Evolutionary conservation across 2,113 vertebrate species (phyloP), one percentile per base, ranked within the genome.

Genomic region (Leptobrachium ailaonicum): DNA sequence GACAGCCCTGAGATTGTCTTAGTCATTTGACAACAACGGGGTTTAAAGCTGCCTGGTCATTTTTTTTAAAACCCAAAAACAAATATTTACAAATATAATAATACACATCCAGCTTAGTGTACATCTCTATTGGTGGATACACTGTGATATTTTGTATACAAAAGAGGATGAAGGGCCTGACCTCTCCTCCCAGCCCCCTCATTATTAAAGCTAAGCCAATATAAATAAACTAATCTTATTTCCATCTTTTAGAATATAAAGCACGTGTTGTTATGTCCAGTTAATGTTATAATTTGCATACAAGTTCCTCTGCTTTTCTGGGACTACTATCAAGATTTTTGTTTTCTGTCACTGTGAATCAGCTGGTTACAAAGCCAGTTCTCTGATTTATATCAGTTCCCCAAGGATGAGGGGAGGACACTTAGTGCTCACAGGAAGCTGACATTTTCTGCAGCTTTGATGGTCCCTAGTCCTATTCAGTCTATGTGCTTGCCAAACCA

Each of bases 301-400:
- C 10, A 60, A 54, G n/a, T 47, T 58, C 64, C 43, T 44, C 14
- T 80, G 43, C 41, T 45, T 80, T 74, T 75, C 71, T 80, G 64
- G 79, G 71, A 58, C 12, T 2, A 2, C 43, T 41, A 20, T 75
- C 71, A 75, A 69, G 32, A 75, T 75, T 74, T 32, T 75, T 68
- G 40, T 60, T 75, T 74, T 80, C 50, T 68, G 47, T 67, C 47
- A 50, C 47, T 58, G 64, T 69, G 42, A 76, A 67, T 76, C 53
- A 68, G 64, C 40, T 42, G 62, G 2, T 42, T 79, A 53, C 41
- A 13, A 47, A 67, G 77, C 77, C 71, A 60, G 64, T 58, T 45
- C 32, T 50, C 2, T 41, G 41, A 58, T 73, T 73, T 60, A 10
- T 67, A 75, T 80, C 71, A 41, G n/a, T 60, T 53, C 53, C 71